These are phyloP conservation scores for Notodromas monacha DNA, from an alignment of 2,888 invertebrate species.

Conservation along the genomic window DNA sequence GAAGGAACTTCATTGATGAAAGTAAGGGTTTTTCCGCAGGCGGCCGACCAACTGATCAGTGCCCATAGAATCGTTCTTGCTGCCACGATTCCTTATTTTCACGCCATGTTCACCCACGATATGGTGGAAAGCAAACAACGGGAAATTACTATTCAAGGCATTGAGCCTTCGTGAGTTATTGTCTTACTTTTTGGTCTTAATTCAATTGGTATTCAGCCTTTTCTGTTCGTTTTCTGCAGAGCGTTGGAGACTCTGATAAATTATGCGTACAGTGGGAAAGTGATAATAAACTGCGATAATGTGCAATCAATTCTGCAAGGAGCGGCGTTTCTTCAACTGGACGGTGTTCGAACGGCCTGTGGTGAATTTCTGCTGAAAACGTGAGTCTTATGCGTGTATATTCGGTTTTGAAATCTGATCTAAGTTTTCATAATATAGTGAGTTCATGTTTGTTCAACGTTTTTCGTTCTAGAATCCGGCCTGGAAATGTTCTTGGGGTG, in stretches of 20 bases:
- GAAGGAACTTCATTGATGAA: conserved; percentile 8
- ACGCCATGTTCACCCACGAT: conserved; percentile 61
- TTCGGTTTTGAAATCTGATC: background rate
- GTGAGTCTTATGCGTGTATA: too few species aligned
- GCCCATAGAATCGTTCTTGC: conserved; percentile 53
- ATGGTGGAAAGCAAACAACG: conserved; percentile 51
- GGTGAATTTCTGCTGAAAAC: conserved; percentile 40
- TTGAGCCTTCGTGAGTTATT: conserved; percentile 29
- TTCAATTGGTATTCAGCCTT: background rate
- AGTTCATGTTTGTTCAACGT: conserved; percentile 6
- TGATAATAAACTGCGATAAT: conserved; percentile 39
- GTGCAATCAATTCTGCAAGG: conserved; percentile 55
- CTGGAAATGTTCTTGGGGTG: conserved; percentile 44
- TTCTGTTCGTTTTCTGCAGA: conserved; percentile 18
- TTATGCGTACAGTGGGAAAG: conserved; percentile 42
- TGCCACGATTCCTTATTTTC: conserved; percentile 55
- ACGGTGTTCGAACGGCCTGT: conserved; percentile 45
- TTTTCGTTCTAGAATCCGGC: conserved; percentile 26
- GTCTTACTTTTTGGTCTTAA: background rate
- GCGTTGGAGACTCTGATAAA: conserved; percentile 47
- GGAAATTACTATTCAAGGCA: conserved; percentile 44
- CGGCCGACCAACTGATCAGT: conserved; percentile 37
- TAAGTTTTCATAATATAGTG: background rate
- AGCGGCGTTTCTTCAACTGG: conserved; percentile 43
- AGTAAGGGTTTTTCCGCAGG: conserved; percentile 21